These are phyloP conservation scores for Leucoma salicis DNA, from an alignment of 2,888 invertebrate species.

Conservation along the genomic window DNA sequence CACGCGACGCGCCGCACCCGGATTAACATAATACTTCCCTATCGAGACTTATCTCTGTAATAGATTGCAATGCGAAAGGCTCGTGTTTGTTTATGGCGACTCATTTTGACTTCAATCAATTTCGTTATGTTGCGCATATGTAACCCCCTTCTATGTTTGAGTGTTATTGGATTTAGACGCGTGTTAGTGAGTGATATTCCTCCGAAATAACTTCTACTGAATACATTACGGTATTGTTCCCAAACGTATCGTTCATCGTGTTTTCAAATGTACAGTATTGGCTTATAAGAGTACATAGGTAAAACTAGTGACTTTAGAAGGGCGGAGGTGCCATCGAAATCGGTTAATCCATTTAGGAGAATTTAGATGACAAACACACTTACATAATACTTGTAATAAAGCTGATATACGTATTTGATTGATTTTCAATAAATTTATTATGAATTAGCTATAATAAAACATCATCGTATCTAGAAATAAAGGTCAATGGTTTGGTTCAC, in stretches of 20 bases:
- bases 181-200: constrained; percentile 45
- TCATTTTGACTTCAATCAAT: constrained; percentile 66
- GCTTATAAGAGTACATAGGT: no score
- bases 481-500: no score
- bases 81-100: constrained; percentile 72
- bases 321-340: no score
- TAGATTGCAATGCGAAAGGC: constrained; percentile 79
- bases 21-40: constrained; percentile 76
- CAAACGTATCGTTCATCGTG: constrained; percentile 16
- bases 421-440: no score
- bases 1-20: constrained; percentile 61
- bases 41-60: constrained; percentile 73
- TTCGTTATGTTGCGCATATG: constrained; percentile 64
- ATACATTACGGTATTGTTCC: constrained; percentile 25
- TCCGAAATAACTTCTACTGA: constrained; percentile 23
- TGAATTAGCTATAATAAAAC: no score
- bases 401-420: no score
- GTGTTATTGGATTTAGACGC: constrained; percentile 49
- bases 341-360: no score
- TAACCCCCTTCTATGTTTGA: constrained; percentile 41
- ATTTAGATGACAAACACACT: no score
- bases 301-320: no score
- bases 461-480: no score
- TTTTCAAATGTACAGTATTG: no score
- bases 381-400: no score